Conservation (phyloP, 2,797 vertebrate genomes). For the Sebastes paucispinis region DNA sequence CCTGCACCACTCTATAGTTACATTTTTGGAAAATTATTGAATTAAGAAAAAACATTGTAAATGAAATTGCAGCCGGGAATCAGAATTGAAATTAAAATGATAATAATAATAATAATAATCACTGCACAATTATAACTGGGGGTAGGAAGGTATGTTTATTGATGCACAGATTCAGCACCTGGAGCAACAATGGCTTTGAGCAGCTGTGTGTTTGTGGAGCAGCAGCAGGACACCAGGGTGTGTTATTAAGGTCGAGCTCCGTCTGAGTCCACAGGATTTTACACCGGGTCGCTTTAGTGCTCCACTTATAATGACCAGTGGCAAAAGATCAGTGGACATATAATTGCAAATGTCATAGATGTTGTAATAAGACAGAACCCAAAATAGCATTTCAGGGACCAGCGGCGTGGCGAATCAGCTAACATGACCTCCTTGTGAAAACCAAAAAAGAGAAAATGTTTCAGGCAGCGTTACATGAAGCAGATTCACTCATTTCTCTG, state of each 20-base stretch:
- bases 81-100: not conserved
- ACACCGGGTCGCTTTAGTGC: slow-evolving; percentile 42
- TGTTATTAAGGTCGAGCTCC: slow-evolving; percentile 74
- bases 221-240: slow-evolving; percentile 66
- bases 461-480: slow-evolving; percentile 27
- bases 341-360: slow-evolving; percentile 71
- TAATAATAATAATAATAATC: not conserved
- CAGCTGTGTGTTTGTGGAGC: slow-evolving; percentile 71
- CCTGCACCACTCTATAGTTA: no score
- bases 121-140: not conserved
- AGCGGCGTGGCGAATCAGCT: slow-evolving; percentile 19
- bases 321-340: slow-evolving; percentile 58
- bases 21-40: not conserved
- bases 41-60: not conserved
- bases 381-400: slow-evolving; percentile 53
- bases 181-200: slow-evolving; percentile 66
- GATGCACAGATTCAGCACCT: slow-evolving; percentile 59
- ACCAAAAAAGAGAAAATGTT: slow-evolving; percentile 21
- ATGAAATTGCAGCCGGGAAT: not conserved
- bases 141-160: slow-evolving; percentile 43
- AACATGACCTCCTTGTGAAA: slow-evolving; percentile 44
- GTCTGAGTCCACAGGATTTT: slow-evolving; percentile 67
- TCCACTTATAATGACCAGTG: slow-evolving; percentile 64
- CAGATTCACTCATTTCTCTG: not conserved
- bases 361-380: slow-evolving; percentile 59